A percentile compares a stretch with the other conserved stretches of the same genome.
Evolutionary conservation across 1,140 invertebrate species (phyloP).

Genomic region (Eumaeus atala): DNA sequence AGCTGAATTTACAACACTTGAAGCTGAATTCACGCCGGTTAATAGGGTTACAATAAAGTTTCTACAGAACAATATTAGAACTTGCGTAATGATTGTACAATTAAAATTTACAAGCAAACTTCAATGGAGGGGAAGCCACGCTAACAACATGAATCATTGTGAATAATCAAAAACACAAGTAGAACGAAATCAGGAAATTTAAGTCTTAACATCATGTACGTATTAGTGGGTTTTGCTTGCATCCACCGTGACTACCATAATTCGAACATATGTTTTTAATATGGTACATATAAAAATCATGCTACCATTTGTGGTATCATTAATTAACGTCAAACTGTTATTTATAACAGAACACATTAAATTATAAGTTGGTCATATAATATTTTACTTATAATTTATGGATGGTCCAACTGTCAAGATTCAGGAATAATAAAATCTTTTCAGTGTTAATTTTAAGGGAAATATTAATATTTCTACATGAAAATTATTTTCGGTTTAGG

Average conservation of each 20-base stretch:
- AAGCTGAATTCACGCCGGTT: background rate
- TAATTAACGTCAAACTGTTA: constrained; percentile 5
- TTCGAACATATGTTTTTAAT: constrained; percentile 10
- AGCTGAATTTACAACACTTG: too few species aligned
- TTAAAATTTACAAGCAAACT: constrained; percentile 12
- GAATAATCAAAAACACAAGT: constrained; percentile 9
- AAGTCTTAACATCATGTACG: background rate
- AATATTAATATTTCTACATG: constrained; percentile 1
- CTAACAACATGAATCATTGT: constrained; percentile 11
- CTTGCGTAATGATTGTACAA: constrained; percentile 8
- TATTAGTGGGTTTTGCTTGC: background rate
- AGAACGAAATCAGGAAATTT: constrained; percentile 1
- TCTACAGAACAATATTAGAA: background rate
- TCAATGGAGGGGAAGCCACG: constrained; percentile 9
- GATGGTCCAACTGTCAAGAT: too few species aligned
- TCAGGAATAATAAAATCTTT: too few species aligned
- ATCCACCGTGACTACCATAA: background rate
- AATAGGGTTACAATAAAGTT: constrained; percentile 6
- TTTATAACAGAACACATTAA: background rate
- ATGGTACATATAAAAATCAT: constrained; percentile 8
- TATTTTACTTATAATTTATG: too few species aligned
- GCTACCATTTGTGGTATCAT: constrained; percentile 5
- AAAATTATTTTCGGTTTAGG: constrained; percentile 13
- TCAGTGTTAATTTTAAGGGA: background rate
- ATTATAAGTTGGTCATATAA: too few species aligned